Evolutionary conservation across 2,888 invertebrate genomes (phyloP), one percentile per base, ranked within the genome.

Genomic region (Cerastoderma edule): DNA sequence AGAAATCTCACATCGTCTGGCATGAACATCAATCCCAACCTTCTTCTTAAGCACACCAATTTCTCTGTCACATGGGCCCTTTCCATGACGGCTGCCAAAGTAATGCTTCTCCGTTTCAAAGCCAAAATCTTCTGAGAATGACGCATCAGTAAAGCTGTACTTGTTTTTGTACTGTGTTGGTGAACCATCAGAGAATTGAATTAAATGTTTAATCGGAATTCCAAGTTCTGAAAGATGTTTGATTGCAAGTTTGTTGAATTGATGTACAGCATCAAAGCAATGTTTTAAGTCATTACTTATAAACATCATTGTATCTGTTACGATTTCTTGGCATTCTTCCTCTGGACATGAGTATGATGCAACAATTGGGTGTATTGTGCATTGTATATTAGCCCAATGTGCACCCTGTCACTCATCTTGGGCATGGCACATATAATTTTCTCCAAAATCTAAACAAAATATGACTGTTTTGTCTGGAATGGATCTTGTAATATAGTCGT

Each of bases 351-450:
- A 16, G 33, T 67, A 67, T 8, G 35, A 33, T 67, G 67, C 67
- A n/a, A 72, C 72, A 57, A 72, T 48, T 27, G 72, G 57, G 35
- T 72, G 72, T 6, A 72, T 66, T 2, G 72, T 71, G 28, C 53
- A 64, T 27, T 53, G 64, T 22, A 53, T 56, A 54, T 65, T 72
- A 48, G 28, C 54, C 60, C 72, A 72, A 27, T 72, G 57, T 28
- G 57, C 19, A 30, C 57, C 67, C 32, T 72, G 66, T 16, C 66
- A 33, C 3, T 54, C 48, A 67, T 72, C 72, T 33, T 72, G 72
- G 28, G 72, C 66, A 16, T 48, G 66, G 44, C 72, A 72, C 4
- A 57, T 72, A 22, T 48, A 57, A 33, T 67, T 72, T 32, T 72
- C 67, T 2, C 57, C 67, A 48, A 48, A 72, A 33, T 66, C 57